phyloP scores from a whole-genome alignment of 2,888 invertebrate genomes.

The Phyllotreta cruciferae region DNA sequence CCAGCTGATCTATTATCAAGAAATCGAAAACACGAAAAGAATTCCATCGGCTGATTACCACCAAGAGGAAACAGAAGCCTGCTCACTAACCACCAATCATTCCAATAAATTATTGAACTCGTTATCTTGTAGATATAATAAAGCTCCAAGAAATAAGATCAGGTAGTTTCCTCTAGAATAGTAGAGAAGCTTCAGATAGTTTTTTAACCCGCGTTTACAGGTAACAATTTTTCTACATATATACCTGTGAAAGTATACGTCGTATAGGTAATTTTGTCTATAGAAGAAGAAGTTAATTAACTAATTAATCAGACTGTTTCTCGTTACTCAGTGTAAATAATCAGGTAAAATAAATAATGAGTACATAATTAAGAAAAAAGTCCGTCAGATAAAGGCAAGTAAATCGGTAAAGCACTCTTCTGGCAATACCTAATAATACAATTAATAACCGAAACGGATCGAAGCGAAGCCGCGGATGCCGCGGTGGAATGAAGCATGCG shows the following conservation, averaged over 20 bases:
- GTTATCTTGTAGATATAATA: constrained; percentile 31
- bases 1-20: too few species aligned
- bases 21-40: constrained; percentile 17
- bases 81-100: constrained; percentile 30
- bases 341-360: not conserved
- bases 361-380: constrained; percentile 1
- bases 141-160: constrained; percentile 29
- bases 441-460: constrained; percentile 23
- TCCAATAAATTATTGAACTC: constrained; percentile 33
- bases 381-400: not conserved
- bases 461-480: constrained; percentile 8
- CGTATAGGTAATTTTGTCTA: too few species aligned
- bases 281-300: too few species aligned
- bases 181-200: too few species aligned
- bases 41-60: constrained; percentile 26
- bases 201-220: too few species aligned
- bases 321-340: too few species aligned
- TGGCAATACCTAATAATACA: not conserved
- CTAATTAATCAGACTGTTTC: too few species aligned
- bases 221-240: too few species aligned
- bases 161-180: constrained; percentile 28
- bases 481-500: constrained; percentile 30
- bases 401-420: not conserved
- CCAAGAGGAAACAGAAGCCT: constrained; percentile 25
- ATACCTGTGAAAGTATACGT: too few species aligned